Evolutionary conservation across 1,140 invertebrate genomes (phyloP).

Genomic region (Ostrea edulis): DNA sequence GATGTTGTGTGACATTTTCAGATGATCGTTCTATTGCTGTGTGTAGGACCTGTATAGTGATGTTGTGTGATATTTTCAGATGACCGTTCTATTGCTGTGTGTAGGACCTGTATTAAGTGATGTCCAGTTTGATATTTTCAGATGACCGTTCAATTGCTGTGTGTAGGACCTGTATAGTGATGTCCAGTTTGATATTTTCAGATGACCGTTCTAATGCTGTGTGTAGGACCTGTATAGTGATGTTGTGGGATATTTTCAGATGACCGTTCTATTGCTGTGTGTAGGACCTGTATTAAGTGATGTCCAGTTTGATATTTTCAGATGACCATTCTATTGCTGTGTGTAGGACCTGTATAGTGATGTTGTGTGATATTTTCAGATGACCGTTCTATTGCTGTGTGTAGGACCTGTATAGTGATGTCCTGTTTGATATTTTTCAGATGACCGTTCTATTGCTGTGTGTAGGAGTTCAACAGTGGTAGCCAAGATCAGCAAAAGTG

Average conservation of each 20-base stretch:
- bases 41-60: too few species aligned
- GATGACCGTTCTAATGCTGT: not conserved
- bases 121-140: not conserved
- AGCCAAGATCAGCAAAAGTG: conserved; percentile 23
- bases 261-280: not conserved
- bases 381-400: not conserved
- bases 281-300: too few species aligned
- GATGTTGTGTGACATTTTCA: not conserved
- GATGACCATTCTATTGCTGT: not conserved
- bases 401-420: too few species aligned
- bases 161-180: too few species aligned
- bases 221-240: too few species aligned
- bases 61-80: not conserved
- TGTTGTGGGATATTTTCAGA: not conserved
- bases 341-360: too few species aligned
- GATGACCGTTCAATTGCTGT: not conserved
- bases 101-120: too few species aligned
- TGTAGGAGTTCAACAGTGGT: not conserved
- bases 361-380: not conserved
- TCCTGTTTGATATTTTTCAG: not conserved
- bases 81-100: not conserved
- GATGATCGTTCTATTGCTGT: not conserved
- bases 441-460: not conserved
- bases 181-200: not conserved
- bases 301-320: not conserved